A percentile compares a stretch with the other conserved stretches of the same genome.
phyloP scores from a whole-genome alignment of 2,797 vertebrate genomes.

The Pelochelys cantorii region DNA sequence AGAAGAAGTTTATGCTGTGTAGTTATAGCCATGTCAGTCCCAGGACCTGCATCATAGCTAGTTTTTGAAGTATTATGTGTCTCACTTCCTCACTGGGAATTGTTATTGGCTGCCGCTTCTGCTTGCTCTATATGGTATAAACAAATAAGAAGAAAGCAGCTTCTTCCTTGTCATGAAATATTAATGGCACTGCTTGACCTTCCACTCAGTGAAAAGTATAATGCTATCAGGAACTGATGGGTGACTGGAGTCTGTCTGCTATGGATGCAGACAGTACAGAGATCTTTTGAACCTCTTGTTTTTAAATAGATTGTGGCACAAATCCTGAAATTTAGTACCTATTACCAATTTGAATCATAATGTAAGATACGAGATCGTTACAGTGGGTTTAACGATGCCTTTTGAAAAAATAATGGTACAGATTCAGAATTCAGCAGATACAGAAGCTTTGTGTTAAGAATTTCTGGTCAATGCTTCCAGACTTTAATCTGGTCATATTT shows the following conservation, averaged over 20 bases:
- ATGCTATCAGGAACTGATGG: neutral
- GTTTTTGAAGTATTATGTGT: neutral
- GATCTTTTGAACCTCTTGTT: neutral
- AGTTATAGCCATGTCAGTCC: neutral
- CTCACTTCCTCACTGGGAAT: neutral
- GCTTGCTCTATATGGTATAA: neutral
- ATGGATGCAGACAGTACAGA: neutral
- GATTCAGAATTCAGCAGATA: neutral
- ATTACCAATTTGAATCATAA: neutral
- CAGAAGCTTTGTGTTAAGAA: neutral
- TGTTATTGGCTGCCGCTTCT: neutral
- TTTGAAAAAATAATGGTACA: neutral
- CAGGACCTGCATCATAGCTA: too few relatives aligned
- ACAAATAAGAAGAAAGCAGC: neutral
- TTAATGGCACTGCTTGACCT: neutral
- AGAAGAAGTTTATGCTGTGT: neutral
- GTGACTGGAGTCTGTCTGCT: neutral
- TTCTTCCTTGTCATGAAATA: neutral
- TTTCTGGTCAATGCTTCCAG: neutral
- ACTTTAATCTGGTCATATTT: neutral
- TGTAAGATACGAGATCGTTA: rapidly evolving
- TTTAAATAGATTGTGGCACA: conserved; percentile 7
- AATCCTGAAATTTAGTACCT: neutral
- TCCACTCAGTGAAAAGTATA: neutral
- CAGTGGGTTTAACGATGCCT: neutral